Base-by-base conservation (phyloP, 2,888 invertebrate genomes). In the Ectemnius lituratus region DNA sequence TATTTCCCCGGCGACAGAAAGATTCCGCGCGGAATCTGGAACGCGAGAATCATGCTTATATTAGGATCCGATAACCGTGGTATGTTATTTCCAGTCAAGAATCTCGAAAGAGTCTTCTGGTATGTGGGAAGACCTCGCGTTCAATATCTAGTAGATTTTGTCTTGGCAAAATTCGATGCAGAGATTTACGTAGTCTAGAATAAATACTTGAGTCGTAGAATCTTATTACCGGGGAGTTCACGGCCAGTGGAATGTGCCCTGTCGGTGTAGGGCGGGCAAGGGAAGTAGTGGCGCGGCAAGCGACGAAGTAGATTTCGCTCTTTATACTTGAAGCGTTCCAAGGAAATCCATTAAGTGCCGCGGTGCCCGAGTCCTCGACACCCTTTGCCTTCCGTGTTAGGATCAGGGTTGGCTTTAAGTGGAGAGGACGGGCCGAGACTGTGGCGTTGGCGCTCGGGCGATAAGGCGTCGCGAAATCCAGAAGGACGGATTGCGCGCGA, bases 1-100 rank as follows among this genome's bases (percentile, higher is more conserved):
- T 84, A 88, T 87, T 86, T 83, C 75, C 80, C 83, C 76, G 75
- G 84, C 84, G 87, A 88, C 85, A 86, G 81, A 86, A 86, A 87
- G 88, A 85, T 86, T 85, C 84, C 77, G 37, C 37, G 37, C 37
- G 37, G 11, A 37, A 37, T 37, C 49, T 23, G 27, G 27, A 49
- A 16, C n/a, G 47, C 20, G 49, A 6, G 14, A 61, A 61, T 46
- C 20, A 37, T 37, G 11, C 37, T 37, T 37, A 37, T 37, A 37
- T 37, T 37, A 37, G 37, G 37, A 37, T 6, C 5, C 11, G 37
- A 37, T 37, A 37, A 37, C 11, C 37, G 37, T 37, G 8, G 8
- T 8, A 8, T 37, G 37, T 37, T 37, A 37, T 37, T 37, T 37
- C 37, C 37, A 37, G 23, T 23, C 23, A 1, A 23, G 23, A 23